Percentiles rank a stretch among this genome's conserved stretches.
phyloP scores from a whole-genome alignment of 2,113 vertebrate genomes.

The Nothocercus julius region DNA sequence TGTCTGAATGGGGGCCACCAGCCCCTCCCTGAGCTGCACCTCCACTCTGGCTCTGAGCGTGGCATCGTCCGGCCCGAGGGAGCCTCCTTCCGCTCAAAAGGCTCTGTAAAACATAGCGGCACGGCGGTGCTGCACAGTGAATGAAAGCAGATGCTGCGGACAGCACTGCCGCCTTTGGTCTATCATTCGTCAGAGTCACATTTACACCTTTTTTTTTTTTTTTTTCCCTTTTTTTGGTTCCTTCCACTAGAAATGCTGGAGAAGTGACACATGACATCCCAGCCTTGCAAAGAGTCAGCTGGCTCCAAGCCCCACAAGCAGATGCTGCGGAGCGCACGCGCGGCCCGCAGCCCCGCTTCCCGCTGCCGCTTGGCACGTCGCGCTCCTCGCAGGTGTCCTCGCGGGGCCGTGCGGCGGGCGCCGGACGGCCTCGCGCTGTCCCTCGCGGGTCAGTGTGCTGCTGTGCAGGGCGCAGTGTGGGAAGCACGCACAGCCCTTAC shows the following conservation, averaged over 20 bases:
- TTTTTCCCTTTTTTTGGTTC: neutral
- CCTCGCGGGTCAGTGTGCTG: neutral
- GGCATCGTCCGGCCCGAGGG: neutral
- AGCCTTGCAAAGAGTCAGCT: neutral
- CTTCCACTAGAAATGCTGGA: accelerated
- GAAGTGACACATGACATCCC: accelerated
- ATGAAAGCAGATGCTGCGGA: neutral
- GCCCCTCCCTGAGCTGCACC: neutral
- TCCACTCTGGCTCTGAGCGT: neutral
- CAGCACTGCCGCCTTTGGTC: neutral
- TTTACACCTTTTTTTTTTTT: neutral
- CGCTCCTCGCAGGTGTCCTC: neutral
- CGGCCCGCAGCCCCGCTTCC: neutral
- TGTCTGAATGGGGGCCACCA: neutral
- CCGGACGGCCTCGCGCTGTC: neutral
- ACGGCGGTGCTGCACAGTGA: neutral
- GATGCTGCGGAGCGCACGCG: neutral
- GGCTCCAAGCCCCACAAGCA: neutral
- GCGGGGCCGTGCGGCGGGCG: accelerated
- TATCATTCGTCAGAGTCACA: neutral
- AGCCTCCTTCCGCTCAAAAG: neutral
- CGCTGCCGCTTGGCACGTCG: neutral
- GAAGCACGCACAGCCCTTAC: neutral
- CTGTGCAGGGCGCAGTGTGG: neutral
- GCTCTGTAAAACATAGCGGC: neutral